Conservation (phyloP, 2,888 invertebrate genomes). For the Nasonovia ribisnigri region DNA sequence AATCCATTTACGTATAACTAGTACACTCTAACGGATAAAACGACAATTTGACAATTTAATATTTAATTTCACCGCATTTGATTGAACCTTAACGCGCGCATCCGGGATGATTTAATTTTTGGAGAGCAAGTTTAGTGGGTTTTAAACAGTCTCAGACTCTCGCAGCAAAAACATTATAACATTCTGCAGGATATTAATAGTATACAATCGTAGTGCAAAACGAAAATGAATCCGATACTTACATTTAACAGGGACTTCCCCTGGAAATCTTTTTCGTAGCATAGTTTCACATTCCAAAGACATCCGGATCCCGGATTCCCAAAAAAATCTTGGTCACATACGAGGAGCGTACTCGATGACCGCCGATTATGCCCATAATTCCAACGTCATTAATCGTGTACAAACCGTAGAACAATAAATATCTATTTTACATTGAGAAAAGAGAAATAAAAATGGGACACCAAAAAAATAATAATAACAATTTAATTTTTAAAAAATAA, state of each 20-base stretch:
- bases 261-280: slow-evolving; percentile 56
- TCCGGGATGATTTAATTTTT: neutral
- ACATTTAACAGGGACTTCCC: slow-evolving; percentile 61
- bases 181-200: neutral
- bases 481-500: neutral
- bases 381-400: slow-evolving; percentile 3
- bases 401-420: neutral
- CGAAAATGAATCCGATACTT: slow-evolving; percentile 11
- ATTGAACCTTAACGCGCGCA: neutral
- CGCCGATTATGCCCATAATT: slow-evolving; percentile 14
- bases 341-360: neutral
- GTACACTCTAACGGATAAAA: slow-evolving; percentile 9
- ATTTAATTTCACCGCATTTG: neutral
- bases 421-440: neutral
- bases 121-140: neutral
- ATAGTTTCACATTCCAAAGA: slow-evolving; percentile 60
- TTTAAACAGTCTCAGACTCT: neutral
- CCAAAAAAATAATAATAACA: neutral
- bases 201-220: neutral
- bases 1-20: neutral
- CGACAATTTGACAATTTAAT: neutral
- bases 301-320: slow-evolving; percentile 59
- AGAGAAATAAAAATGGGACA: neutral
- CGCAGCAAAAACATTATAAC: no score
- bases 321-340: neutral